Conservation (phyloP, 2,113 vertebrate genomes). For the Acrocephalus arundinaceus region DNA sequence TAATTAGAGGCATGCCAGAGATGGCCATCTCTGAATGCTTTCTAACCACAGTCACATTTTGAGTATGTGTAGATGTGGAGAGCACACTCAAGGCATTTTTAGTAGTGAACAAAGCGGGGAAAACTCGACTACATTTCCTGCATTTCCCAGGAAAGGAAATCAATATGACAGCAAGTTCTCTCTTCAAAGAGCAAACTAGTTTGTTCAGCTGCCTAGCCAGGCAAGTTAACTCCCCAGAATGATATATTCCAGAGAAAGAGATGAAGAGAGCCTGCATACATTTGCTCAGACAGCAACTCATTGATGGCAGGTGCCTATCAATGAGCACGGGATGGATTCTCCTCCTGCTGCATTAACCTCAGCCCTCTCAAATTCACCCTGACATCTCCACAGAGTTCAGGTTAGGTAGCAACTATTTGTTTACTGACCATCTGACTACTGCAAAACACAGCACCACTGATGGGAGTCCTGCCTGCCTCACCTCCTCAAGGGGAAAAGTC, state of each 20-base stretch:
- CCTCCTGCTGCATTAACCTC: background rate
- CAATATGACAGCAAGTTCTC: background rate
- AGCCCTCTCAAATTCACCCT: background rate
- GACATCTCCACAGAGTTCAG: background rate
- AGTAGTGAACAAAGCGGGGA: background rate
- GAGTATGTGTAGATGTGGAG: rapidly evolving
- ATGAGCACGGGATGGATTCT: rapidly evolving
- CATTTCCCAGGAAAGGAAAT: background rate
- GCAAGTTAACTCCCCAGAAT: background rate
- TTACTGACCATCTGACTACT: background rate
- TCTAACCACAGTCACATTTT: background rate
- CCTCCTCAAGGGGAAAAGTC: background rate
- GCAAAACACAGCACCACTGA: background rate
- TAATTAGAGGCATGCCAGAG: background rate
- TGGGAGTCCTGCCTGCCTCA: background rate
- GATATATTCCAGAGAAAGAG: background rate
- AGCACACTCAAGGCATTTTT: background rate
- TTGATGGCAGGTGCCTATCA: background rate
- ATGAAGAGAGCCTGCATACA: background rate
- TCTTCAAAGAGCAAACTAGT: background rate
- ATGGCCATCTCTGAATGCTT: background rate
- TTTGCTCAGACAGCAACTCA: background rate
- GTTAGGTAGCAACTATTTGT: background rate
- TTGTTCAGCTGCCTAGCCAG: background rate
- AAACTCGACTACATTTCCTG: background rate